phyloP scores from a whole-genome alignment of 1,140 invertebrate species.

The Alviniconcha marisindica region DNA sequence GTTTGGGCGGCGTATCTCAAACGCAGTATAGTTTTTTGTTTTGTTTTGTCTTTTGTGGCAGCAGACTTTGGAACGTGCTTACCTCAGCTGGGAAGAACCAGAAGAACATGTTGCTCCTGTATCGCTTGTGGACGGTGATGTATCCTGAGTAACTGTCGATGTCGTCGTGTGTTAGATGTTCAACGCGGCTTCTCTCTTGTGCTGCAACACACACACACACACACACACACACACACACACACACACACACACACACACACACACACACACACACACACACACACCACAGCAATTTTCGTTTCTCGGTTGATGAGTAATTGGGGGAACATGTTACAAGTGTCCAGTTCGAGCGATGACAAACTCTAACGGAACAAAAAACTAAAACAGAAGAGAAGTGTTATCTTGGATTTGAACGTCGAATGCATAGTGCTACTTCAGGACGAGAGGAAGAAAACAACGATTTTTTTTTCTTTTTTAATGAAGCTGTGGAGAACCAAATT shows the following conservation, averaged over 20 bases:
- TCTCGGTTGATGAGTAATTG: neutral
- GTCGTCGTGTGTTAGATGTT: constrained; percentile 48
- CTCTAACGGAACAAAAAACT: neutral
- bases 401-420: too few relatives aligned
- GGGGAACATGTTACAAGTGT: neutral
- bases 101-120: constrained; percentile 90
- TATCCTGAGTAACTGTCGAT: constrained; percentile 80
- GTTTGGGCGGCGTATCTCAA: too few relatives aligned
- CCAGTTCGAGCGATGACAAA: neutral
- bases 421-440: too few relatives aligned
- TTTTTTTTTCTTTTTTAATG: too few relatives aligned
- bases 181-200: constrained; percentile 56
- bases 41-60: too few relatives aligned
- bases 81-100: constrained; percentile 90
- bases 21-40: too few relatives aligned
- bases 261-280: constrained; percentile 3
- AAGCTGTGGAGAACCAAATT: too few relatives aligned
- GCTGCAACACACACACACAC: constrained; percentile 53
- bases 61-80: too few relatives aligned
- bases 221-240: constrained; percentile 12
- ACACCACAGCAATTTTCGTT: too few relatives aligned
- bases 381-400: too few relatives aligned
- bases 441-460: too few relatives aligned
- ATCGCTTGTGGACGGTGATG: constrained; percentile 85
- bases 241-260: constrained; percentile 3